Evolutionary conservation across 2,113 vertebrate genomes (phyloP).

Genomic region (Mystacornis crossleyi): DNA sequence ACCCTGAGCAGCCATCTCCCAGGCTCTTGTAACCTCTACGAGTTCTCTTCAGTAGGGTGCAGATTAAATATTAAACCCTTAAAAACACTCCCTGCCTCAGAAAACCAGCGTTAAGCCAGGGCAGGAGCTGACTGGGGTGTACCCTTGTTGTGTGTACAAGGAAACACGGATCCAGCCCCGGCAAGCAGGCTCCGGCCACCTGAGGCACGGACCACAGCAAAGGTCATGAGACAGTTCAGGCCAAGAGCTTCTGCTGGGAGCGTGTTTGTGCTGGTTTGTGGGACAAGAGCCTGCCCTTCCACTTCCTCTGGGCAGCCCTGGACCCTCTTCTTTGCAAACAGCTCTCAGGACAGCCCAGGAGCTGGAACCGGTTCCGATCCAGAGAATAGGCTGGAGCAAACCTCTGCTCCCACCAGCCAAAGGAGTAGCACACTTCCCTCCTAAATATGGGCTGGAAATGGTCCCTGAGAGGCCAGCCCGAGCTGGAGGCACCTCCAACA

Average conservation of each 20-base stretch:
- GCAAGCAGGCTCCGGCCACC: not conserved
- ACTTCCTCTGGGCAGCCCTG: not conserved
- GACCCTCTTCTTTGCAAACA: not conserved
- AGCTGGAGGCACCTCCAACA: not conserved
- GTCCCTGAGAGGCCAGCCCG: not conserved
- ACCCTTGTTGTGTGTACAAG: not conserved
- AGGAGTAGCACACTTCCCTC: not conserved
- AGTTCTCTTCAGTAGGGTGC: not conserved
- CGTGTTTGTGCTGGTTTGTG: not conserved
- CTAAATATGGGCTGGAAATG: not conserved
- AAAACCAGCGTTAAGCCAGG: accelerated
- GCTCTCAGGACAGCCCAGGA: not conserved
- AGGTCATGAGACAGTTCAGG: not conserved
- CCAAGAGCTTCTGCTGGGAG: not conserved
- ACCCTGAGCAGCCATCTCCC: not conserved
- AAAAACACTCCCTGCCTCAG: not conserved
- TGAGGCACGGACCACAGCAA: accelerated
- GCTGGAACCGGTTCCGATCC: not conserved
- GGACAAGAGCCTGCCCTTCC: not conserved
- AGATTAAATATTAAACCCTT: conserved; percentile 37
- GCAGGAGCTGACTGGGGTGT: not conserved
- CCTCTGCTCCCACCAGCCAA: not conserved
- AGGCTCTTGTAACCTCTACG: not conserved
- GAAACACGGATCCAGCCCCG: conserved; percentile 29
- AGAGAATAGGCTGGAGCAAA: accelerated